Conservation (phyloP, 2,888 invertebrate genomes). For the Pycnomerus fuliginosus region DNA sequence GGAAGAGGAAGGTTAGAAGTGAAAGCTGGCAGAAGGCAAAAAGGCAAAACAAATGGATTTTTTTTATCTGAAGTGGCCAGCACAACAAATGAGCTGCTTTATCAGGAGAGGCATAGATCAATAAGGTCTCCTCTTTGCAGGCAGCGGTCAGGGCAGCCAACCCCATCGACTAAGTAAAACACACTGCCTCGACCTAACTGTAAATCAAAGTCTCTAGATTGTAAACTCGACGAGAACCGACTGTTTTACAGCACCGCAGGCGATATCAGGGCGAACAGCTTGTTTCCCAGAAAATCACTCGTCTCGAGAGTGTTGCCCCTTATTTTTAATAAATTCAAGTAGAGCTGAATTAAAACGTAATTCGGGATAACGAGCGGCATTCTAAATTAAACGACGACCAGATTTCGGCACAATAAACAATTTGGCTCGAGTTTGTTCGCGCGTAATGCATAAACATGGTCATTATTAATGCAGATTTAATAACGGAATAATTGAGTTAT, state of each 20-base stretch:
- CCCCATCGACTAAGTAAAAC: slow-evolving; percentile 19
- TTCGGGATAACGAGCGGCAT: neutral
- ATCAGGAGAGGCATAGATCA: slow-evolving; percentile 24
- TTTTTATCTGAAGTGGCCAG: slow-evolving; percentile 21
- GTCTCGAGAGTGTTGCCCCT: neutral
- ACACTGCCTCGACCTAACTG: slow-evolving; percentile 16
- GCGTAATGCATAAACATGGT: slow-evolving; percentile 9
- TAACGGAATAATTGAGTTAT: slow-evolving; percentile 21
- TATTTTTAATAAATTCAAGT: neutral
- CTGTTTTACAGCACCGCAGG: slow-evolving; percentile 18
- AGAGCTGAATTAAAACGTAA: neutral
- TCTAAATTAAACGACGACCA: neutral
- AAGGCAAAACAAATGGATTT: slow-evolving; percentile 20
- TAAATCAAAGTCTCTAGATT: slow-evolving; percentile 19
- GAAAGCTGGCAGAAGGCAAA: slow-evolving; percentile 5
- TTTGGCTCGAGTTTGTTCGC: neutral
- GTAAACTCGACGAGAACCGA: slow-evolving; percentile 16
- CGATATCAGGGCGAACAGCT: slow-evolving; percentile 7
- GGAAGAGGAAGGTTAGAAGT: slow-evolving; percentile 1
- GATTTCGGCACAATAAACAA: neutral
- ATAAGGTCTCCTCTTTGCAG: slow-evolving; percentile 18
- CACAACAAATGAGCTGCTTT: slow-evolving; percentile 24
- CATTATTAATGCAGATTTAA: slow-evolving; percentile 18
- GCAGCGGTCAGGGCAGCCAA: slow-evolving; percentile 19
- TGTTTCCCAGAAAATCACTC: neutral